These are phyloP conservation scores for Apeltes quadracus DNA, from an alignment of 2,113 vertebrate genomes.

Conservation along the genomic window DNA sequence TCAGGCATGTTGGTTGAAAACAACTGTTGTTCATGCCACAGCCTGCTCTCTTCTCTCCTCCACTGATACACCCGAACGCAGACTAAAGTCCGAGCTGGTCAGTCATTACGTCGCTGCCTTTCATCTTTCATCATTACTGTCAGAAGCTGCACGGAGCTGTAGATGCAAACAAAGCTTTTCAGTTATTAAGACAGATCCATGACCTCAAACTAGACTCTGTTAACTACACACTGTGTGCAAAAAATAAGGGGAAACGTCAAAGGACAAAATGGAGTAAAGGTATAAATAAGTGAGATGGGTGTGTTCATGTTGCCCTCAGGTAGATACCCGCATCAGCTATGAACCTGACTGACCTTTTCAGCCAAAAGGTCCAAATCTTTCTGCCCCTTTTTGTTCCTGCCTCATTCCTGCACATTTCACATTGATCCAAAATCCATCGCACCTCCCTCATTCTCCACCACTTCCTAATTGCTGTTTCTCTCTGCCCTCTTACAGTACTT, in stretches of 20 bases:
- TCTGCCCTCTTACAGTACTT: not conserved
- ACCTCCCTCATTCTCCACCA: not conserved
- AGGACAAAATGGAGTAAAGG: not conserved
- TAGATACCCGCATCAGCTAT: not conserved
- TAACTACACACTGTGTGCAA: not conserved
- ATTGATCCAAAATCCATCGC: slow-evolving; percentile 17
- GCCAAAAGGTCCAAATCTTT: not conserved
- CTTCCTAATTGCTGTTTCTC: not conserved
- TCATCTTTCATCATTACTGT: slow-evolving; percentile 44
- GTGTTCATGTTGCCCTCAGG: slow-evolving; percentile 32
- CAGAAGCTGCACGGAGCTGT: slow-evolving; percentile 7
- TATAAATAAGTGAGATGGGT: not conserved
- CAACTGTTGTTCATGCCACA: slow-evolving; percentile 33
- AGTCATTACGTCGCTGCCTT: slow-evolving; percentile 28
- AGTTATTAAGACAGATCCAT: not conserved
- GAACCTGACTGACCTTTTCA: slow-evolving; percentile 19
- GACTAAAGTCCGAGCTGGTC: slow-evolving; percentile 28
- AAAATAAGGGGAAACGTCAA: not conserved
- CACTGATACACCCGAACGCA: slow-evolving; percentile 22
- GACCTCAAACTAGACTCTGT: not conserved
- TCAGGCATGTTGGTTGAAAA: slow-evolving; percentile 42
- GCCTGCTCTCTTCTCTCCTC: slow-evolving; percentile 23
- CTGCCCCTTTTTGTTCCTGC: not conserved
- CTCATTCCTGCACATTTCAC: slow-evolving; percentile 27
- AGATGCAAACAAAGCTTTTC: slow-evolving; percentile 4